Conservation (phyloP, 2,888 invertebrate species). For the Hirtodrosophila trivittata region DNA sequence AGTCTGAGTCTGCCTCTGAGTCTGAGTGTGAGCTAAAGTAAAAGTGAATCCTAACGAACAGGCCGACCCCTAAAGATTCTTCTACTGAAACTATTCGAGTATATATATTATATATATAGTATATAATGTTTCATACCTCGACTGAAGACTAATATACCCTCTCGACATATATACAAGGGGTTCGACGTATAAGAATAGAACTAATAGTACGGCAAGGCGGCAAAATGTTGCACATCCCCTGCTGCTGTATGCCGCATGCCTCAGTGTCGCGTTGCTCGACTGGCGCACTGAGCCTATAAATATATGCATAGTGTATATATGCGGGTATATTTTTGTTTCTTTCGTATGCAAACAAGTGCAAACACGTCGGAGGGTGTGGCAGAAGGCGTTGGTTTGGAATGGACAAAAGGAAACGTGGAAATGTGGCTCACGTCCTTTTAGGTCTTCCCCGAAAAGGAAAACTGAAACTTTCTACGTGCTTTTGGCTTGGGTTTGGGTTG, state of each 20-base stretch:
- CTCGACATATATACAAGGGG: no score
- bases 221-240: constrained; percentile 24
- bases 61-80: no score
- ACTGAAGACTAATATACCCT: no score
- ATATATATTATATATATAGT: no score
- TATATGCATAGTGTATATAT: constrained; percentile 32
- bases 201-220: constrained; percentile 4
- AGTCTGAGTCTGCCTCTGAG: background rate
- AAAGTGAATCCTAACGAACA: no score
- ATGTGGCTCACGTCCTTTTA: constrained; percentile 35
- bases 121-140: no score
- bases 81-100: background rate
- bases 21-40: no score
- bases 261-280: background rate
- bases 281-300: constrained; percentile 51
- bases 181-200: no score
- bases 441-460: constrained; percentile 25
- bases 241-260: background rate
- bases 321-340: constrained; percentile 36
- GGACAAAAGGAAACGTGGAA: constrained; percentile 58
- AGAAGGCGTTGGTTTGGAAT: constrained; percentile 28
- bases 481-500: no score
- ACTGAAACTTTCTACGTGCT: constrained; percentile 56
- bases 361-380: constrained; percentile 30
- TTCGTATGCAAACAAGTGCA: constrained; percentile 75